Conservation (phyloP, 2,888 invertebrate species). For the Caenorhabditis virilis region DNA sequence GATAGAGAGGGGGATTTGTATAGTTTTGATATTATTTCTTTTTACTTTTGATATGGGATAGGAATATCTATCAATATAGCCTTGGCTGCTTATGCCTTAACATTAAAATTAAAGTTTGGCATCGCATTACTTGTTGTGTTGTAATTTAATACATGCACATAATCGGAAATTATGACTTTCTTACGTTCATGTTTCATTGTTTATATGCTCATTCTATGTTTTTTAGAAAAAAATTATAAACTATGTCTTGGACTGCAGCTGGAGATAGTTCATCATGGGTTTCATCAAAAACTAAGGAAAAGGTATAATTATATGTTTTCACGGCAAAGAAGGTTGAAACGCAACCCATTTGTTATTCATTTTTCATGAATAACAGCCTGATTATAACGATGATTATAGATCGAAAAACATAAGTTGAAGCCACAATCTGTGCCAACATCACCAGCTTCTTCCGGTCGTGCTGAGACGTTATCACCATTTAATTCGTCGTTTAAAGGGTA, state of each 20-base stretch:
- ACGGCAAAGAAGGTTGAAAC: constrained; percentile 5
- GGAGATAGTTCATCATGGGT: constrained; percentile 41
- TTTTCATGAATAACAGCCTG: not conserved
- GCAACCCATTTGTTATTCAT: not conserved
- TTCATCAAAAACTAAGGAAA: constrained; percentile 40
- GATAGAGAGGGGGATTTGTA: no score
- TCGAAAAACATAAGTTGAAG: constrained; percentile 39
- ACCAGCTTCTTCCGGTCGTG: constrained; percentile 39
- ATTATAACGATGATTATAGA: constrained; percentile 15
- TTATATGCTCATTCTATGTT: constrained; percentile 1
- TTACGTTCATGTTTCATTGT: no score
- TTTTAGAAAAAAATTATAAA: constrained; percentile 1
- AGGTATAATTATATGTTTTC: constrained; percentile 12
- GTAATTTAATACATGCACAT: no score
- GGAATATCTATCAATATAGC: no score
- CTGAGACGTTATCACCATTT: constrained; percentile 30
- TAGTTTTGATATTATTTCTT: no score
- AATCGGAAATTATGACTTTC: no score
- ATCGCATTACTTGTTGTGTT: no score
- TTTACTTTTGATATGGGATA: no score
- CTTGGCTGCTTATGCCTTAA: no score
- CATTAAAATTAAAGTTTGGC: no score
- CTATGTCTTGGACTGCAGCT: constrained; percentile 44
- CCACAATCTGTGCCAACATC: constrained; percentile 56
- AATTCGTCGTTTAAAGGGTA: constrained; percentile 37